Evolutionary conservation across 64 coral and sea anemone genomes (phyloP), one percentile per base, ranked within the genome.

Genomic region (Pachyseris speciosa): DNA sequence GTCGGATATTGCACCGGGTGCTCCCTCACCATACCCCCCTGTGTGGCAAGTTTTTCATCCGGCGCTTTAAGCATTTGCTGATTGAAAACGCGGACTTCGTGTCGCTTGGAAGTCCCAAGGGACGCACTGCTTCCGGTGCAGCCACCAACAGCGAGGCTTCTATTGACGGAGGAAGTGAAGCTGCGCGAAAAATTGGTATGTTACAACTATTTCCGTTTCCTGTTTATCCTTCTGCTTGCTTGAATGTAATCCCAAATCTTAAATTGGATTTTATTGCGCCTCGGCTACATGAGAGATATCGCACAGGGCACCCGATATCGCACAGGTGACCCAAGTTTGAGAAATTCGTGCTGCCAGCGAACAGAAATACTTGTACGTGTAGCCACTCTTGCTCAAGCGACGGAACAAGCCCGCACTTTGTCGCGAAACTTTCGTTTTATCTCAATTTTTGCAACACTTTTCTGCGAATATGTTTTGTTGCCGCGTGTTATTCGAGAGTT

Each of bases 51-150:
- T 99, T 99, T 80, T 99, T 99, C 27, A 92, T 99, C 44, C 72
- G 94, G 52, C 84, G 97, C 11, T 99, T 99, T 39, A 99, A 95
- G 47, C 97, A 99, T 71, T 71, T 99, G 38, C 81, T 99, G 37
- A 95, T 99, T 64, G 97, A 99, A 67, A 99, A 99, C 58, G 94
- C 97, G 22, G 94, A 95, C 74, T 95, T 95, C 69, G 97, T 96
- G 64, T 96, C 94, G 6, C 72, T 93, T 59, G 97, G 93, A 27
- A 93, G 93, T 84, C 86, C 97, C 68, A 92, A 64, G 67, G 68
- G 42, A 31, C 80, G 86, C 24, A 33, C 50, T 38, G 59, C 78
- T 8, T 80, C 89, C 26, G 78, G 88, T 39, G 20, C 47, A 64
- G 51, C 9, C 76, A 58, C 72, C 55, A n/a, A n/a, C n/a, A n/a